These are phyloP conservation scores for Misgurnus anguillicaudatus DNA, from an alignment of 2,113 vertebrate genomes.

Conservation along the genomic window DNA sequence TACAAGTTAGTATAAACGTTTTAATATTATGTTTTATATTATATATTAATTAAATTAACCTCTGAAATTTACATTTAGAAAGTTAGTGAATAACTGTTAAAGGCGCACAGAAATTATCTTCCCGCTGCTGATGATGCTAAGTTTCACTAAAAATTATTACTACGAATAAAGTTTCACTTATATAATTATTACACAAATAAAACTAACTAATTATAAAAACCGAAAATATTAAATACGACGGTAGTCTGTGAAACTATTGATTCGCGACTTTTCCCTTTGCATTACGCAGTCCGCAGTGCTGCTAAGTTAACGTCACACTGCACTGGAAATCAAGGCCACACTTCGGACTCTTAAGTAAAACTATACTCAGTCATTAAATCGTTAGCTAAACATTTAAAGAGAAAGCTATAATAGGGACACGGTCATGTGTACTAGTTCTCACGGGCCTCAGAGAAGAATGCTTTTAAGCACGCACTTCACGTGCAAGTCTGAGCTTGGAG, in stretches of 20 bases:
- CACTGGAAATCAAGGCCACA: too few species aligned
- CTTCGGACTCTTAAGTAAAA: not conserved
- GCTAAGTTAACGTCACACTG: too few species aligned
- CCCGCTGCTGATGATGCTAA: slow-evolving; percentile 46
- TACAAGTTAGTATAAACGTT: not conserved
- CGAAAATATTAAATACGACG: too few species aligned
- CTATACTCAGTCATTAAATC: not conserved
- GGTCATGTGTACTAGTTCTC: slow-evolving; percentile 50
- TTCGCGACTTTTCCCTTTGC: too few species aligned
- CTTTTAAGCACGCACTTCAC: slow-evolving; percentile 63
- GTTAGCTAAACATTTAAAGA: not conserved
- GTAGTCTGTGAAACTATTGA: too few species aligned
- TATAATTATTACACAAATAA: not conserved
- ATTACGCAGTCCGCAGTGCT: too few species aligned
- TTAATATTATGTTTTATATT: not conserved
- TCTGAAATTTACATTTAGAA: not conserved
- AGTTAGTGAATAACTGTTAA: not conserved
- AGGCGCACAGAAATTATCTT: not conserved
- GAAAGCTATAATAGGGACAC: not conserved
- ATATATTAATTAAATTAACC: not conserved
- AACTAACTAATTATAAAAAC: not conserved
- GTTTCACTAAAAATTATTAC: slow-evolving; percentile 28
- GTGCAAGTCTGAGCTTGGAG: slow-evolving; percentile 78
- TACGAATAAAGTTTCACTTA: not conserved
- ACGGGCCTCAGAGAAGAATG: slow-evolving; percentile 60